These are phyloP conservation scores for Buceros bicornis DNA, from an alignment of 2,797 vertebrate species.

Conservation along the genomic window DNA sequence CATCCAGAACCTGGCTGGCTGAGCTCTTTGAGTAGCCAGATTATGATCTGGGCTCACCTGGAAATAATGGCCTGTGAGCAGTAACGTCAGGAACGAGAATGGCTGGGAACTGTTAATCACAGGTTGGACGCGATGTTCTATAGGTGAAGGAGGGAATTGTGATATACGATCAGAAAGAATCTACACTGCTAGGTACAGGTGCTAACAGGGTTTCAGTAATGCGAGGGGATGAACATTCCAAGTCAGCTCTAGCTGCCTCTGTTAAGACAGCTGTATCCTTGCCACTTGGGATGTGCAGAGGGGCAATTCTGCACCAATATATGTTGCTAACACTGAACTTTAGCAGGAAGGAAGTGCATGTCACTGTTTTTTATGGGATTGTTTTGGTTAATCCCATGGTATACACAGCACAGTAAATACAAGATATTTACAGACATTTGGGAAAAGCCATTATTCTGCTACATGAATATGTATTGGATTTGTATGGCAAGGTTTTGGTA, in stretches of 20 bases:
- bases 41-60: neutral
- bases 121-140: neutral
- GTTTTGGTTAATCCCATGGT: neutral
- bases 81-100: neutral
- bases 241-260: neutral
- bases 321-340: neutral
- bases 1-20: neutral
- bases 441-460: neutral
- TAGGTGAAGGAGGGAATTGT: neutral
- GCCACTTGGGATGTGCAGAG: neutral
- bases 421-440: neutral
- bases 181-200: neutral
- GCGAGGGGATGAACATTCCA: neutral
- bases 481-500: too few relatives aligned
- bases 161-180: neutral
- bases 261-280: neutral
- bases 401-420: neutral
- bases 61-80: neutral
- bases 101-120: neutral
- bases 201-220: neutral
- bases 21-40: neutral
- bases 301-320: neutral
- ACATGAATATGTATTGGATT: neutral
- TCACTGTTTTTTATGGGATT: neutral
- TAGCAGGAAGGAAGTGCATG: neutral